Evolutionary conservation across 1,140 invertebrate species (phyloP).

Genomic region (Tenebrio molitor): DNA sequence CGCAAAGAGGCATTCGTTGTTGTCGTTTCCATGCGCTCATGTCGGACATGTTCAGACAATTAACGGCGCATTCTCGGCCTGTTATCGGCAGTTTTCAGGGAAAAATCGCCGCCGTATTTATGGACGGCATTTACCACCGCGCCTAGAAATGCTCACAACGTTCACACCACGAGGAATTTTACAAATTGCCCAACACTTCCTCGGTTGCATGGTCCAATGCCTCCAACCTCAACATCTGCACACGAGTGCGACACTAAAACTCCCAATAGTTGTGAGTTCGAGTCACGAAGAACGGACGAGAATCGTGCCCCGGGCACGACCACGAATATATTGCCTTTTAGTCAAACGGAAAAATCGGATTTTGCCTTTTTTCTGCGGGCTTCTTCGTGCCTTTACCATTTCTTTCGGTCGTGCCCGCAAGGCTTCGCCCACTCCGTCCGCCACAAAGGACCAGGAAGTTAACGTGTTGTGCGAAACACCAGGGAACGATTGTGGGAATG

Average conservation of each 20-base stretch:
- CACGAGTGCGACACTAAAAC: constrained; percentile 17
- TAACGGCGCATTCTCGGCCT: constrained; percentile 7
- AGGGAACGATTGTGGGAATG: no score
- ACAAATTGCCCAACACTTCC: constrained; percentile 39
- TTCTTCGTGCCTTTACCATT: no score
- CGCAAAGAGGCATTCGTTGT: background rate
- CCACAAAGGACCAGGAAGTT: no score
- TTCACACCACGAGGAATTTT: constrained; percentile 34
- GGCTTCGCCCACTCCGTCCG: no score
- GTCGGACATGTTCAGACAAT: constrained; percentile 12
- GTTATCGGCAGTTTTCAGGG: constrained; percentile 3
- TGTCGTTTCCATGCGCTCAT: background rate
- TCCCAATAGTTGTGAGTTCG: constrained; percentile 1
- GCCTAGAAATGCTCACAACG: constrained; percentile 26
- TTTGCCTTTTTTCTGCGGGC: no score
- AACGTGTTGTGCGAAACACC: no score
- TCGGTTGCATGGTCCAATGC: constrained; percentile 28
- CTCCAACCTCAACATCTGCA: constrained; percentile 30
- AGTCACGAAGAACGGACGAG: constrained; percentile 21
- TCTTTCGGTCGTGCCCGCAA: no score
- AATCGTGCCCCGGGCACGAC: constrained; percentile 20
- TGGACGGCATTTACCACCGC: constrained; percentile 17
- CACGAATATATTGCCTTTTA: no score
- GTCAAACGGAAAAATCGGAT: no score
- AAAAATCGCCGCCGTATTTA: constrained; percentile 15